phyloP scores from a whole-genome alignment of 2,888 invertebrate species.

The Asteroscopus sphinx region DNA sequence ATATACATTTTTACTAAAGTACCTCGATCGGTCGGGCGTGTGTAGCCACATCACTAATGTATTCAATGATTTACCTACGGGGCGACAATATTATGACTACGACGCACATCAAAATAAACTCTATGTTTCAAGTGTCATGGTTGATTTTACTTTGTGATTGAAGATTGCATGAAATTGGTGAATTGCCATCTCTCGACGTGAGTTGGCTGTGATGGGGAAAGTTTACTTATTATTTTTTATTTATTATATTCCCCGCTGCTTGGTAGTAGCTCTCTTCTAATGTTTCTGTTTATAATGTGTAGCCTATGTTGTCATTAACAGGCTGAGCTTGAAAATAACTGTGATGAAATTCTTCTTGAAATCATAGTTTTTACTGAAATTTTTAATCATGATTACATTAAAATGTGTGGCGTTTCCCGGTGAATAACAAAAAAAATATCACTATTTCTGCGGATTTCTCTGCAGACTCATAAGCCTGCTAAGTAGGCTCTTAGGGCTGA shows the following conservation, averaged over 20 bases:
- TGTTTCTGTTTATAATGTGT: slow-evolving; percentile 51
- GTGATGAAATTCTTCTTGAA: not conserved
- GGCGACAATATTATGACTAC: slow-evolving; percentile 57
- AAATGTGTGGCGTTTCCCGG: too few species aligned
- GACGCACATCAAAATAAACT: slow-evolving; percentile 51
- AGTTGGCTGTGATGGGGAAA: slow-evolving; percentile 83
- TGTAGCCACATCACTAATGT: slow-evolving; percentile 63
- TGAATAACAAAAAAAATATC: too few species aligned
- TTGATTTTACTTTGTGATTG: slow-evolving; percentile 56
- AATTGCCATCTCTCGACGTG: slow-evolving; percentile 76
- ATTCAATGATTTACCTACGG: slow-evolving; percentile 78
- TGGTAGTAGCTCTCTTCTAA: slow-evolving; percentile 66
- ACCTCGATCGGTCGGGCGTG: not conserved
- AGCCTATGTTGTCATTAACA: slow-evolving; percentile 27
- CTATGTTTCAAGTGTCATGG: slow-evolving; percentile 58
- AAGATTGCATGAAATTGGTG: slow-evolving; percentile 69
- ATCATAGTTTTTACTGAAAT: not conserved
- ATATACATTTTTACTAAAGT: not conserved
- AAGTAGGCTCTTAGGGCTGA: too few species aligned
- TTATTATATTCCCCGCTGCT: slow-evolving; percentile 83
- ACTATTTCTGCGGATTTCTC: too few species aligned
- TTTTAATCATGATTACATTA: too few species aligned
- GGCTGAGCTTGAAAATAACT: slow-evolving; percentile 8
- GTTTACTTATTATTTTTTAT: slow-evolving; percentile 89
- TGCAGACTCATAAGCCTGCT: too few species aligned